phyloP scores from a whole-genome alignment of 2,113 vertebrate genomes.

The Lasiurus cinereus region DNA sequence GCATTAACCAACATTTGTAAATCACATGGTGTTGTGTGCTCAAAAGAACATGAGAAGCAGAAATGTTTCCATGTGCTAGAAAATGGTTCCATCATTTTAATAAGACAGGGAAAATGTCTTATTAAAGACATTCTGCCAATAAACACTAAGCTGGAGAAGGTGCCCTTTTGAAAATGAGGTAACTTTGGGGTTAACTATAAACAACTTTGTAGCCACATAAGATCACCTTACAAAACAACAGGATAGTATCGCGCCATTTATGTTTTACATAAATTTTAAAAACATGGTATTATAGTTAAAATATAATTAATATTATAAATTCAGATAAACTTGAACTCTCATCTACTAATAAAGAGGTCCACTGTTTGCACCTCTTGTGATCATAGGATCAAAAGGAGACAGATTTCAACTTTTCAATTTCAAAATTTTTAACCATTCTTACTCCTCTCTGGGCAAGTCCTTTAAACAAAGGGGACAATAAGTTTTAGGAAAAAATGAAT shows the following conservation, averaged over 20 bases:
- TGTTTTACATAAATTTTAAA: constrained; percentile 32
- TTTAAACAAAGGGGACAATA: constrained; percentile 28
- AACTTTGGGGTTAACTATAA: constrained; percentile 50
- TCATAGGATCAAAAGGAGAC: not conserved
- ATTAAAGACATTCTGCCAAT: constrained; percentile 39
- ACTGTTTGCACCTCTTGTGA: not conserved
- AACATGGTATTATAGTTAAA: constrained; percentile 26
- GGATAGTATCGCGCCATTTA: not conserved
- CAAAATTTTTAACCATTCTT: constrained; percentile 57
- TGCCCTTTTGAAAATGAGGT: constrained; percentile 3
- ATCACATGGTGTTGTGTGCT: constrained; percentile 65
- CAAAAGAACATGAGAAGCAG: constrained; percentile 63
- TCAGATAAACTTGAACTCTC: constrained; percentile 43
- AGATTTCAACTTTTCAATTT: constrained; percentile 28
- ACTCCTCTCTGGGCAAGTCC: not conserved
- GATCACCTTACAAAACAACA: constrained; percentile 50
- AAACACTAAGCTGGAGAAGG: constrained; percentile 42
- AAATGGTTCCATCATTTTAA: constrained; percentile 66
- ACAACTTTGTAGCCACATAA: constrained; percentile 47
- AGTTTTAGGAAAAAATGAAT: not conserved
- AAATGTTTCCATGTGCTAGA: constrained; percentile 70
- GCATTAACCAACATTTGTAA: constrained; percentile 59
- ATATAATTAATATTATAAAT: constrained; percentile 54
- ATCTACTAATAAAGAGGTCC: not conserved
- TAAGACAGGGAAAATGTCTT: not conserved